These are phyloP conservation scores for Germaria angustata DNA, from an alignment of 2,888 invertebrate species.

Conservation along the genomic window DNA sequence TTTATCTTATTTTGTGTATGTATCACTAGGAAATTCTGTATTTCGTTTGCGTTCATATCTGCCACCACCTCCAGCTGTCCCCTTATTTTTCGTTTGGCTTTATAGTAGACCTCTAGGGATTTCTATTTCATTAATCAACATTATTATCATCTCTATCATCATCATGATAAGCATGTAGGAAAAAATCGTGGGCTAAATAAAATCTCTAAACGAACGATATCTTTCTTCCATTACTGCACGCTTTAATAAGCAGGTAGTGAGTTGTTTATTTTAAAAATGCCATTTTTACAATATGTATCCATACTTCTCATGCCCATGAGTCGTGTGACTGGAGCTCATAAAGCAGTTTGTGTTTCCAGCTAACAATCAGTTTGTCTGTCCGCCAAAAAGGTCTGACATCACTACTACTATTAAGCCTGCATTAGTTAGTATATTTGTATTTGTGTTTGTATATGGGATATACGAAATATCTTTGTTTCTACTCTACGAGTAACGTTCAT, in stretches of 20 bases:
- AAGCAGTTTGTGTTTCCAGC: neutral
- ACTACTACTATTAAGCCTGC: neutral
- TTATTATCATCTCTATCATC: neutral
- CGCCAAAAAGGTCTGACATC: conserved; percentile 17
- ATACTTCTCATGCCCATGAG: conserved; percentile 22
- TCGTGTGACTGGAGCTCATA: conserved; percentile 21
- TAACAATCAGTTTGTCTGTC: conserved; percentile 1
- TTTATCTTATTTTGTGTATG: neutral
- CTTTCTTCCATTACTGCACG: conserved; percentile 19
- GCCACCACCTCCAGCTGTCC: conserved; percentile 13
- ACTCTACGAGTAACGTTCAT: conserved; percentile 2
- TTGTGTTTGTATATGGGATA: neutral
- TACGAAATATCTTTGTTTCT: conserved; percentile 16
- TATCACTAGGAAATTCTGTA: neutral
- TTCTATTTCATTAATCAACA: conserved; percentile 11
- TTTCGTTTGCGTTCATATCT: neutral
- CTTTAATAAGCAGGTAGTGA: conserved; percentile 47
- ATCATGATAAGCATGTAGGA: neutral
- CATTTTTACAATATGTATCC: conserved; percentile 1
- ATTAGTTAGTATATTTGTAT: conserved; percentile 5
- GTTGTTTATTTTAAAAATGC: neutral
- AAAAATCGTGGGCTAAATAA: conserved; percentile 27
- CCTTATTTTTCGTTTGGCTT: neutral
- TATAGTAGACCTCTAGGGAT: conserved; percentile 25
- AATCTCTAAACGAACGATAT: conserved; percentile 23